Conservation (phyloP, 1,140 invertebrate genomes). For the Hirudo medicinalis region DNA sequence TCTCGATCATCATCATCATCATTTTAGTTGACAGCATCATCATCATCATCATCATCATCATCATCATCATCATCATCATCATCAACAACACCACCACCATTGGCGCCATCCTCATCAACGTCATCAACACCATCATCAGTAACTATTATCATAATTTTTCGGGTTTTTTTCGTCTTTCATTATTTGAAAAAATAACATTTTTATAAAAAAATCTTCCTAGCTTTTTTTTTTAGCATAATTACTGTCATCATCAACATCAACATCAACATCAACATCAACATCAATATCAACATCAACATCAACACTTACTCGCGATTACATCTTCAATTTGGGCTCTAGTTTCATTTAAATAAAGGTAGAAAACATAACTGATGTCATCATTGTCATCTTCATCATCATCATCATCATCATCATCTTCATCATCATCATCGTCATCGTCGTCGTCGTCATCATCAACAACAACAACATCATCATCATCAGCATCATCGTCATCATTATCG, state of each 20-base stretch:
- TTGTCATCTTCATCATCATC: too few relatives aligned
- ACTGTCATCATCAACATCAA: background rate
- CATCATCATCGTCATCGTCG: background rate
- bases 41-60: background rate
- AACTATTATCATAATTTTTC: background rate
- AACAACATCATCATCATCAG: background rate
- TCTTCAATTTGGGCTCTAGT: background rate
- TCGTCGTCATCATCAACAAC: background rate
- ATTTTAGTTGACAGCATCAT: too few relatives aligned
- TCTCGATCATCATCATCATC: background rate
- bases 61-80: slow-evolving; percentile 2
- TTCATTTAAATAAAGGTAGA: too few relatives aligned
- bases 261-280: background rate
- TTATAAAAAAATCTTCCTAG: background rate
- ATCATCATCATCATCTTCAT: too few relatives aligned
- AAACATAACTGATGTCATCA: too few relatives aligned
- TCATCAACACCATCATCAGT: background rate
- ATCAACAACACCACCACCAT: background rate
- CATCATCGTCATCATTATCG: background rate
- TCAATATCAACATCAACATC: background rate
- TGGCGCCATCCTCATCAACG: background rate
- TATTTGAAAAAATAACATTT: too few relatives aligned
- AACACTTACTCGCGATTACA: background rate
- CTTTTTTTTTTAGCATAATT: background rate
- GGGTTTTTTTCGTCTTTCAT: too few relatives aligned